phyloP scores from a whole-genome alignment of 2,797 vertebrate species.

The Tympanoctomys barrerae region DNA sequence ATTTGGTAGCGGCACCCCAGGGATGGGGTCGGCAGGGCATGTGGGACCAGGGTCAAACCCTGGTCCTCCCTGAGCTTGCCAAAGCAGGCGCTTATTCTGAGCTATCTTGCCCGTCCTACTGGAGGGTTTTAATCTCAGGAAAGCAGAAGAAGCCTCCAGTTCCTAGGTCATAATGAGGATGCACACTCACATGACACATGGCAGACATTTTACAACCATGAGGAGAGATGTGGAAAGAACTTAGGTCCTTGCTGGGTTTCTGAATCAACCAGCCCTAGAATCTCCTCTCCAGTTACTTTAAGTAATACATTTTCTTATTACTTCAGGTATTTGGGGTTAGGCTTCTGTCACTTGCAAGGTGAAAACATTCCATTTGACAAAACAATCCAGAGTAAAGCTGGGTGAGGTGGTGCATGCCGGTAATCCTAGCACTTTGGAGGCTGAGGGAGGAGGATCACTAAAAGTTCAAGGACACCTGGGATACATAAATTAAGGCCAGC shows the following conservation, averaged over 20 bases:
- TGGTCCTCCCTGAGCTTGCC: too few species aligned
- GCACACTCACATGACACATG: rapidly evolving
- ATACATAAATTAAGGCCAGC: background rate
- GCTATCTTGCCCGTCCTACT: too few species aligned
- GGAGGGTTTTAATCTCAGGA: background rate
- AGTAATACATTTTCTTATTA: background rate
- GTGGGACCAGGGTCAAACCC: too few species aligned
- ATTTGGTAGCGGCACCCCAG: too few species aligned
- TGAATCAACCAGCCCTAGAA: background rate
- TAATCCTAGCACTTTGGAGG: background rate
- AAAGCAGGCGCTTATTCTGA: too few species aligned
- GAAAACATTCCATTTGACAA: background rate
- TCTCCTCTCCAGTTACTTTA: background rate
- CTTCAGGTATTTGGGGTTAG: too few species aligned
- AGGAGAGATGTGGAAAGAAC: background rate
- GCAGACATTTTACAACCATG: background rate
- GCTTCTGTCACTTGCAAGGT: background rate
- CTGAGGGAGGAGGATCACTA: background rate
- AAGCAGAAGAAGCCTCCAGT: background rate
- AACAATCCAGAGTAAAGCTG: background rate
- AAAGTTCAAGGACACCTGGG: background rate
- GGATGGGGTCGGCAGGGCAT: too few species aligned
- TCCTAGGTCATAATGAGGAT: background rate
- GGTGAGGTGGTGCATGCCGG: background rate
- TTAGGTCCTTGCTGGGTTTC: background rate